Conservation (phyloP, 2,113 vertebrate species). For the Calyptommatus sinebrachiatus region DNA sequence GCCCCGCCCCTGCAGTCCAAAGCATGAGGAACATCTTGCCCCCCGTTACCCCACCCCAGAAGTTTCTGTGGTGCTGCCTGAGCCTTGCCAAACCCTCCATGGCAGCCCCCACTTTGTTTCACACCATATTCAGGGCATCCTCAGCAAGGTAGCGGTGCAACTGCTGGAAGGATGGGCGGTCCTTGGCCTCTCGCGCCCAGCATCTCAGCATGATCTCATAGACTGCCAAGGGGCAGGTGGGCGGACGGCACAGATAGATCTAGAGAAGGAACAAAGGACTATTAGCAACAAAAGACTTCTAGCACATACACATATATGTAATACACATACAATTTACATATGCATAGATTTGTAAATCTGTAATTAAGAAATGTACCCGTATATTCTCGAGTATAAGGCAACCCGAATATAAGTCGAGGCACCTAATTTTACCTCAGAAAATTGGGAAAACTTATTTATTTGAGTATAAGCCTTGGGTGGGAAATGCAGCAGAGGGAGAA, state of each 20-base stretch:
- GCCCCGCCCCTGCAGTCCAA: neutral
- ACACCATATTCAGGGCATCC: constrained; percentile 88
- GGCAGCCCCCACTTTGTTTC: neutral
- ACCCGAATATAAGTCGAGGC: too few relatives aligned
- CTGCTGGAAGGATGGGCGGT: constrained; percentile 82
- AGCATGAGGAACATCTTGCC: neutral
- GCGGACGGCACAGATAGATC: constrained; percentile 83
- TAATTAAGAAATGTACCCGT: too few relatives aligned
- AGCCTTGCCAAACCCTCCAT: neutral
- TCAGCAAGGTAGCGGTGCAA: constrained; percentile 85
- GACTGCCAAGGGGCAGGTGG: constrained; percentile 84
- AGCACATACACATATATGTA: too few relatives aligned
- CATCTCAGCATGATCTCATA: constrained; percentile 90
- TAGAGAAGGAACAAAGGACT: constrained; percentile 43
- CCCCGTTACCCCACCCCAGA: neutral
- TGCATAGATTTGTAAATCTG: too few relatives aligned
- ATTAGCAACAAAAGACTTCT: too few relatives aligned
- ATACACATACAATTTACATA: too few relatives aligned
- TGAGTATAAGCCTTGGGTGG: too few relatives aligned
- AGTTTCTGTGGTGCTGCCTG: neutral
- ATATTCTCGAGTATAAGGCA: too few relatives aligned
- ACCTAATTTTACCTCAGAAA: too few relatives aligned
- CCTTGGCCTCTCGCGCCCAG: constrained; percentile 90
- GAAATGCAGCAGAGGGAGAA: too few relatives aligned
- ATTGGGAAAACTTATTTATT: too few relatives aligned